Evolutionary conservation across 2,888 invertebrate species (phyloP).

Genomic region (Cacoxenus indagator): DNA sequence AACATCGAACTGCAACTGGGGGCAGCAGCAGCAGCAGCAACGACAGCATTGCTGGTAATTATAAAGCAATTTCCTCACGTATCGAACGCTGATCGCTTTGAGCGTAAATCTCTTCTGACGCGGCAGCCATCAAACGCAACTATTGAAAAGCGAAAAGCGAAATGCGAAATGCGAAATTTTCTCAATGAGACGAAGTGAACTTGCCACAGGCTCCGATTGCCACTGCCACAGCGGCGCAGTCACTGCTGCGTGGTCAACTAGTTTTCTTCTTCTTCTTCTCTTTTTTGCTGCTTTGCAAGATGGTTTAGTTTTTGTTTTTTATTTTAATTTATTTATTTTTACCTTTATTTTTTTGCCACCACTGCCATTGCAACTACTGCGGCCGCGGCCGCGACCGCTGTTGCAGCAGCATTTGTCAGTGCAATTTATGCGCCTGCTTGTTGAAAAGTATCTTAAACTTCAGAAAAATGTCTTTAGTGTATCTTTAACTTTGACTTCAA

Average conservation of each 20-base stretch:
- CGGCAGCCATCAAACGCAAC: background rate
- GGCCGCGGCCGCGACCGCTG: background rate
- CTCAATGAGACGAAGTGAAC: constrained; percentile 36
- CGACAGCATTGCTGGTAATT: constrained; percentile 46
- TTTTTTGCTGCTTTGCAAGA: background rate
- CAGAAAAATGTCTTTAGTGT: constrained; percentile 23
- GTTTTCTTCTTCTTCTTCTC: background rate
- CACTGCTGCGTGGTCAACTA: background rate
- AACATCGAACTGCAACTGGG: background rate
- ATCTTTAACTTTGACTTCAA: constrained; percentile 26
- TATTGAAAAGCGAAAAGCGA: constrained; percentile 28
- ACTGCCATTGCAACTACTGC: background rate
- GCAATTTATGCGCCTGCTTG: constrained; percentile 41
- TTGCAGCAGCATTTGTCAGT: constrained; percentile 19
- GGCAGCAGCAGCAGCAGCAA: constrained; percentile 21
- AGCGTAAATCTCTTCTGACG: constrained; percentile 27
- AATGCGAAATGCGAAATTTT: no score
- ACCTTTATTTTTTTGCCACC: background rate
- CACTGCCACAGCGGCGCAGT: background rate
- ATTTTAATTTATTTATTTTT: background rate
- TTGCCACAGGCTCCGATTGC: constrained; percentile 33
- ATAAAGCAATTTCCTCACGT: constrained; percentile 62
- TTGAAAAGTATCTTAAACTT: constrained; percentile 34
- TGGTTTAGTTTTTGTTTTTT: background rate
- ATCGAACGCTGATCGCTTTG: constrained; percentile 59